Base-by-base conservation (phyloP, 2,113 vertebrate species). In the Acanthisitta chloris region DNA sequence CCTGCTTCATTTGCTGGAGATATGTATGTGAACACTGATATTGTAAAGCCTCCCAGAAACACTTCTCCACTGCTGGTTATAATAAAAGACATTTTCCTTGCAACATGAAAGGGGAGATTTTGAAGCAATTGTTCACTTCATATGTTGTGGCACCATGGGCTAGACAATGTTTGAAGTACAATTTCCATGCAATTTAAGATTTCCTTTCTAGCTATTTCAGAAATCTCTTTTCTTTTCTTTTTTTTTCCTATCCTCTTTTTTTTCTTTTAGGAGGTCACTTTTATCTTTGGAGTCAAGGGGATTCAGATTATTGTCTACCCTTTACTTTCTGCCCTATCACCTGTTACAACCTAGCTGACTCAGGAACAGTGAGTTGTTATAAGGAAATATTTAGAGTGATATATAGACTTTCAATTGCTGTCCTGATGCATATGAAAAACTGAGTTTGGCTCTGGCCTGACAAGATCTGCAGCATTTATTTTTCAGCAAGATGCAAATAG, bases 161-260 rank as follows among this genome's bases (percentile, higher is more conserved):
- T 92, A 84, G 64, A 89, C 42, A 72, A 62, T 52, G 8, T 82
- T 85, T 85, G 69, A 92, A 94, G 17, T 12, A 81, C 25, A 73
- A 62, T 97, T 97, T 97, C 73, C 49, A 59, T 89, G 46, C 28
- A 96, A 81, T 96, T 97, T 91, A 76, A 87, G 20, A 76, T 94
- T 93, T 94, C 14, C 59, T 95, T 93, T 92, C 64, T 74, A 40
- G 12, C 17, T 74, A 19, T 65, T 92, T 85, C 36, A 88, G 36
- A 92, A 88, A 51, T 20, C 16, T 48, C 9, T 42, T 76, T 86
- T 31, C 9, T 48, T 14, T 34, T 55, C 10, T n/a, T 7, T 15
- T 12, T 28, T 9, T 26, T 10, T 4, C n/a, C n/a, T n/a, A n/a
- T n/a, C n/a, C n/a, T n/a, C n/a, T 4, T 16, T 9, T 23, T 36